Evolutionary conservation across 2,113 vertebrate species (phyloP).

Genomic region (Mastomys coucha): DNA sequence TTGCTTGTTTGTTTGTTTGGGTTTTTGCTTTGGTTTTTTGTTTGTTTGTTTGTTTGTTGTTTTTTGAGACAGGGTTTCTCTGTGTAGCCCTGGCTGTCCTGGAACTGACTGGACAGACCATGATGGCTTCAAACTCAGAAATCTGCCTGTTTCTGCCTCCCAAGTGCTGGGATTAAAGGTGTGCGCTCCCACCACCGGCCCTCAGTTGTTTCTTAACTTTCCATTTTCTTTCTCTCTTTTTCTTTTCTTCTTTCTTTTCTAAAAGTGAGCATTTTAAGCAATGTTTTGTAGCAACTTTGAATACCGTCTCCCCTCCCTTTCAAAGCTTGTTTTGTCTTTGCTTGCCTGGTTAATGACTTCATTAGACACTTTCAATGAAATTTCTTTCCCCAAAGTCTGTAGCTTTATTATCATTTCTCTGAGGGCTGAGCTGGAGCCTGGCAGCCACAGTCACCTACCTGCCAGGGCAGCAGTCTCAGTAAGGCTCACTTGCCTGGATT

Average conservation of each 20-base stretch:
- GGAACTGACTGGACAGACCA: too few relatives aligned
- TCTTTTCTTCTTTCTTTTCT: too few relatives aligned
- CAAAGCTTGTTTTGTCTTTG: not conserved
- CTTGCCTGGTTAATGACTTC: not conserved
- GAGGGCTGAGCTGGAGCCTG: not conserved
- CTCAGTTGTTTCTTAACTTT: not conserved
- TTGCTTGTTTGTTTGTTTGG: too few relatives aligned
- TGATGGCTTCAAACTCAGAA: too few relatives aligned
- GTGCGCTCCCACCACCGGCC: not conserved
- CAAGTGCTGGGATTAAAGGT: too few relatives aligned
- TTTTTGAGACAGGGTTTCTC: too few relatives aligned
- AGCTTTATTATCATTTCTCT: not conserved
- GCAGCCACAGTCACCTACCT: too few relatives aligned
- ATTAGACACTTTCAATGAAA: not conserved
- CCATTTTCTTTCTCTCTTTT: too few relatives aligned
- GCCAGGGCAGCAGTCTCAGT: not conserved
- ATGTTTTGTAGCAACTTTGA: not conserved
- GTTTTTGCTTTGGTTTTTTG: too few relatives aligned
- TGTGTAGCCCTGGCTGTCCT: too few relatives aligned
- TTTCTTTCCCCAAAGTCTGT: not conserved
- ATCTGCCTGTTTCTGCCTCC: too few relatives aligned
- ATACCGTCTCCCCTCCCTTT: not conserved
- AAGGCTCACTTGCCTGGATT: not conserved
- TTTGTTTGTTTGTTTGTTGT: too few relatives aligned
- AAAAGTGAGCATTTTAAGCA: not conserved